These are phyloP conservation scores for Littorina saxatilis DNA, from an alignment of 1,140 invertebrate species.

Conservation along the genomic window DNA sequence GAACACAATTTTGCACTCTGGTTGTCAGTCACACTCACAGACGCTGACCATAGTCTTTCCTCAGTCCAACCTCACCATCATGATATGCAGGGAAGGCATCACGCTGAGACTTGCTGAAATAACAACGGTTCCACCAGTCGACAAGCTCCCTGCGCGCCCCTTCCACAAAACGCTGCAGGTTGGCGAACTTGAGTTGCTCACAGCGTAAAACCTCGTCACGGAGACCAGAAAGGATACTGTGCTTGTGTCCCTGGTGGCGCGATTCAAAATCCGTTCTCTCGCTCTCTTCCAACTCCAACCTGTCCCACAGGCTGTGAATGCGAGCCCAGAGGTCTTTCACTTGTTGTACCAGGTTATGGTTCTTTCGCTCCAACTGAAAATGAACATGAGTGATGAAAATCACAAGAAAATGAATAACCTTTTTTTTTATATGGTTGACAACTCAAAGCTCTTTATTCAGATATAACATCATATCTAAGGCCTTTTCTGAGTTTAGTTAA, in stretches of 20 bases:
- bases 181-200: constrained; percentile 81
- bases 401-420: background rate
- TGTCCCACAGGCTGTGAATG: constrained; percentile 80
- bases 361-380: constrained; percentile 57
- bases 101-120: constrained; percentile 80
- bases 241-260: constrained; percentile 77
- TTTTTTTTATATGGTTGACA: background rate
- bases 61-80: constrained; percentile 63
- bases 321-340: constrained; percentile 74
- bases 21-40: too few relatives aligned
- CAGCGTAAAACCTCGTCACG: constrained; percentile 80
- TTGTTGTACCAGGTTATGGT: constrained; percentile 53
- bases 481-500: too few relatives aligned
- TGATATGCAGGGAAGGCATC: constrained; percentile 77
- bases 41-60: too few relatives aligned
- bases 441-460: background rate
- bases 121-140: constrained; percentile 84
- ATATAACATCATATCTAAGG: background rate
- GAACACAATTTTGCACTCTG: too few relatives aligned
- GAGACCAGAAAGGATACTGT: constrained; percentile 77
- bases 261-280: constrained; percentile 77
- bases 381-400: background rate
- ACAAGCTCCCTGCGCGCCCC: constrained; percentile 83
- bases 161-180: constrained; percentile 83
- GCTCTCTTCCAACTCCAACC: constrained; percentile 79